Evolutionary conservation across 2,888 invertebrate genomes (phyloP).

Genomic region (Notodonta dromedarius): DNA sequence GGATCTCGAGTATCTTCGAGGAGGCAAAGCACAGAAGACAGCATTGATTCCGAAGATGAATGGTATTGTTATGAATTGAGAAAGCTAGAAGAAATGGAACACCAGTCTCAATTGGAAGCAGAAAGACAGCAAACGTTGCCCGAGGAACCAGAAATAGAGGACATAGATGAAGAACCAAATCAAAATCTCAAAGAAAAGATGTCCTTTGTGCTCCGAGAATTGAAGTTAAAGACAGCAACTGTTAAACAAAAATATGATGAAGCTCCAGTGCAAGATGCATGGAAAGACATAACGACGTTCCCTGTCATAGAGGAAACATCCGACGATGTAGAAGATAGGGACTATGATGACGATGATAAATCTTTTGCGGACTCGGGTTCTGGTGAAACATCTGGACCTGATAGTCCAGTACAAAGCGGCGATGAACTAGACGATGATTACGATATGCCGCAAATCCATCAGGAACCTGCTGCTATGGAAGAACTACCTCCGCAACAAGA

Average conservation of each 20-base stretch:
- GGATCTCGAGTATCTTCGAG: slow-evolving; percentile 93
- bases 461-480: slow-evolving; percentile 52
- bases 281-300: slow-evolving; percentile 79
- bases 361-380: slow-evolving; percentile 87
- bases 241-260: slow-evolving; percentile 73
- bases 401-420: slow-evolving; percentile 91
- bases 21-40: slow-evolving; percentile 95
- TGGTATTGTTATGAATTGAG: slow-evolving; percentile 96
- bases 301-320: slow-evolving; percentile 78
- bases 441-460: slow-evolving; percentile 78
- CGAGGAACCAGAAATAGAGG: slow-evolving; percentile 85
- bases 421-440: slow-evolving; percentile 89
- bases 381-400: slow-evolving; percentile 95
- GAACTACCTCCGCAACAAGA: slow-evolving; percentile 73
- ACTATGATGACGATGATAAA: slow-evolving; percentile 69
- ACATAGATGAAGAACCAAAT: slow-evolving; percentile 82
- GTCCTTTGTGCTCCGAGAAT: slow-evolving; percentile 90
- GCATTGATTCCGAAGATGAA: slow-evolving; percentile 96
- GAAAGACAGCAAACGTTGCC: slow-evolving; percentile 86
- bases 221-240: slow-evolving; percentile 87
- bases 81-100: slow-evolving; percentile 94
- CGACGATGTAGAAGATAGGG: slow-evolving; percentile 53
- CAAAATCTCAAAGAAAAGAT: slow-evolving; percentile 91
- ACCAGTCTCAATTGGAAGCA: slow-evolving; percentile 87
- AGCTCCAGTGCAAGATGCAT: slow-evolving; percentile 65